Conservation (phyloP, 2,797 vertebrate species). For the Argya squamiceps region DNA sequence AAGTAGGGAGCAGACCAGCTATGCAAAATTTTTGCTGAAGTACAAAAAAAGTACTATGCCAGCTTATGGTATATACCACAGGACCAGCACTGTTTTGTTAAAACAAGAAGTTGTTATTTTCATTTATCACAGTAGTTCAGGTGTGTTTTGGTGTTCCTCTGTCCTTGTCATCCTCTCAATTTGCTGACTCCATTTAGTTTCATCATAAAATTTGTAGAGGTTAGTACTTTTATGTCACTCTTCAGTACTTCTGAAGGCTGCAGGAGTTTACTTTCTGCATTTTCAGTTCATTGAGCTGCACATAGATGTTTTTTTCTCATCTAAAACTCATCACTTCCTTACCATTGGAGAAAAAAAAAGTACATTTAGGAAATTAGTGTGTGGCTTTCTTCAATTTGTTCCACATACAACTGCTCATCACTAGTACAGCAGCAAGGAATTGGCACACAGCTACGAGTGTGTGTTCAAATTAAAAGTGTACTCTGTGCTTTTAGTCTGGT, state of each 20-base stretch:
- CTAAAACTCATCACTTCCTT: conserved; percentile 51
- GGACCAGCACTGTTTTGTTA: neutral
- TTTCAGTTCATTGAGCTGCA: conserved; percentile 57
- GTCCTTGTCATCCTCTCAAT: neutral
- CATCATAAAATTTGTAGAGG: conserved; percentile 37
- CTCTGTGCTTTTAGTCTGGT: neutral
- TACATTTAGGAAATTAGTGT: conserved; percentile 54
- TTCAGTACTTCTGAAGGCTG: neutral
- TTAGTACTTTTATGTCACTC: conserved; percentile 32
- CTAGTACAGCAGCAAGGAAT: neutral
- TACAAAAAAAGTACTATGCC: neutral
- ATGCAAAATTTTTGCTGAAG: conserved; percentile 15
- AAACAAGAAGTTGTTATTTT: conserved; percentile 4
- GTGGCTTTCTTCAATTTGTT: conserved; percentile 52
- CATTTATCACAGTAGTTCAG: conserved; percentile 23
- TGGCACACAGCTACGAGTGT: neutral
- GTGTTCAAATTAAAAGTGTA: neutral
- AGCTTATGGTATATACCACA: neutral
- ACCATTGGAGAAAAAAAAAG: conserved; percentile 7
- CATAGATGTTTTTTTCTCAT: conserved; percentile 47
- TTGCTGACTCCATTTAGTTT: conserved; percentile 48
- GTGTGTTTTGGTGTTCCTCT: neutral
- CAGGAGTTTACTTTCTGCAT: conserved; percentile 37
- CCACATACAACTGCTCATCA: conserved; percentile 1
- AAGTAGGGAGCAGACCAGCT: conserved; percentile 3